These are phyloP conservation scores for Pantherophis alleghaniensis DNA, from an alignment of 2,797 vertebrate species.

Conservation along the genomic window DNA sequence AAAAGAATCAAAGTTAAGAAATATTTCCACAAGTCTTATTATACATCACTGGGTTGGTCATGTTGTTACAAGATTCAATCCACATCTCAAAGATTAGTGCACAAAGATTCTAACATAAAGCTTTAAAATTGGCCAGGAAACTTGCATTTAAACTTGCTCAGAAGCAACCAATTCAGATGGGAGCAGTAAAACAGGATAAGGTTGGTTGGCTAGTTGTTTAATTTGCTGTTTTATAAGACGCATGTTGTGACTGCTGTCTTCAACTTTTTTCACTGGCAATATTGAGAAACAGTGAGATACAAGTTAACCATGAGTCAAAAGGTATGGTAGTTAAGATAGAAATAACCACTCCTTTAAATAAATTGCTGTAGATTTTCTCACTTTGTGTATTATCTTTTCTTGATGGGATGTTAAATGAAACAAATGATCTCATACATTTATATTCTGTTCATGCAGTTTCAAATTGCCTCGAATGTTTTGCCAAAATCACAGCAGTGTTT, in stretches of 20 bases:
- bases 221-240: not conserved
- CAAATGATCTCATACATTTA: slow-evolving; percentile 34
- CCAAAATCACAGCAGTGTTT: slow-evolving; percentile 19
- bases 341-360: not conserved
- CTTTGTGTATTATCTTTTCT: slow-evolving; percentile 18
- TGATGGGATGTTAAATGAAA: slow-evolving; percentile 38
- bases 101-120: not conserved
- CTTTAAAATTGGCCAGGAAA: not conserved
- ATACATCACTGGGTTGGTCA: not conserved
- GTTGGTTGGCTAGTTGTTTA: not conserved
- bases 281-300: not conserved
- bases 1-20: not conserved
- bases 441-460: slow-evolving; percentile 17
- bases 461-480: slow-evolving; percentile 40
- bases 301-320: not conserved
- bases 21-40: not conserved
- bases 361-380: slow-evolving; percentile 21
- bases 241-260: not conserved
- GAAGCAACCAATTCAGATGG: no score
- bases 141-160: not conserved
- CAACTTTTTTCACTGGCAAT: not conserved
- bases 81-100: not conserved
- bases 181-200: not conserved
- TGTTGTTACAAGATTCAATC: not conserved
- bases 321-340: not conserved